Evolutionary conservation across 2,113 vertebrate genomes (phyloP).

Genomic region (Delphinapterus leucas): DNA sequence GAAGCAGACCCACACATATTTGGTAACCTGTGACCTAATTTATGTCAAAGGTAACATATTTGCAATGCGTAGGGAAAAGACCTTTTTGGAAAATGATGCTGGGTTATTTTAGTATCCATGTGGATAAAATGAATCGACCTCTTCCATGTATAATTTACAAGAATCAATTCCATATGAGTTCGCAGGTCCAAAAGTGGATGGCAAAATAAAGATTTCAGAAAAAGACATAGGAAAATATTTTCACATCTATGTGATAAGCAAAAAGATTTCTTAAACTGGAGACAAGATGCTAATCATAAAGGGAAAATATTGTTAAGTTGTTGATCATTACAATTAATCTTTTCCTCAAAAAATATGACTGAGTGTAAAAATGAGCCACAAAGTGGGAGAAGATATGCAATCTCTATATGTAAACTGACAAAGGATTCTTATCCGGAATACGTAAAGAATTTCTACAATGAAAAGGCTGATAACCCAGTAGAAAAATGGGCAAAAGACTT

Average conservation of each 20-base stretch:
- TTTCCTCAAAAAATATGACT: background rate
- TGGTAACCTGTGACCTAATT: background rate
- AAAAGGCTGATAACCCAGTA: background rate
- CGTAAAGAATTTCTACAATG: background rate
- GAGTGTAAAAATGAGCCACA: background rate
- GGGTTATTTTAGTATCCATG: background rate
- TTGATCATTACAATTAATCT: background rate
- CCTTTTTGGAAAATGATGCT: background rate
- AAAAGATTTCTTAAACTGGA: background rate
- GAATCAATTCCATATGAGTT: background rate
- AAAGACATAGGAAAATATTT: background rate
- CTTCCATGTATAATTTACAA: background rate
- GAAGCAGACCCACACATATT: background rate
- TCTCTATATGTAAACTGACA: background rate
- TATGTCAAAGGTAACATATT: background rate
- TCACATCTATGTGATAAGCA: background rate
- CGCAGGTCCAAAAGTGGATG: background rate
- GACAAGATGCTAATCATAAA: background rate
- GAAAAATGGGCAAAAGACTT: background rate
- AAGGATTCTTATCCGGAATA: background rate
- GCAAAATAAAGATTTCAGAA: background rate
- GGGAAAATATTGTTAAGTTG: background rate
- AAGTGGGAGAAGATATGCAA: background rate
- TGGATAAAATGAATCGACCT: background rate
- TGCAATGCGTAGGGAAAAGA: background rate